Conservation (phyloP, 1,140 invertebrate genomes). For the Drosophila biarmipes region DNA sequence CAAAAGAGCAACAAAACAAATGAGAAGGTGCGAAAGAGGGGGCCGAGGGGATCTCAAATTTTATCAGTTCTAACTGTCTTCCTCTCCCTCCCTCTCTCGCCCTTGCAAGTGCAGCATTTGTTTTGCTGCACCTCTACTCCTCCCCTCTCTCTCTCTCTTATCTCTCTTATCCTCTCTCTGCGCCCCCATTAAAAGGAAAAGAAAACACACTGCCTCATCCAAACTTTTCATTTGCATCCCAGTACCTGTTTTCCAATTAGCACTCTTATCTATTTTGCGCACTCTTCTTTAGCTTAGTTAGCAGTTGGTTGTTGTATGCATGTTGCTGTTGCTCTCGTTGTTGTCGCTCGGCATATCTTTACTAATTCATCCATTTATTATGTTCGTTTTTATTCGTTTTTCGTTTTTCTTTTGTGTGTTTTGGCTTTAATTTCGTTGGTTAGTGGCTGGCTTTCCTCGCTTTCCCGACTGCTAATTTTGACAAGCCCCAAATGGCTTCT, state of each 20-base stretch:
- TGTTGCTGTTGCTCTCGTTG: slow-evolving; percentile 31
- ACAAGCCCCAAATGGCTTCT: slow-evolving; percentile 71
- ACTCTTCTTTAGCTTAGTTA: slow-evolving; percentile 66
- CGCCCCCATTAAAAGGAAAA: slow-evolving; percentile 47
- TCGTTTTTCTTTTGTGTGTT: slow-evolving; percentile 19
- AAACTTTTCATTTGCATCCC: slow-evolving; percentile 75
- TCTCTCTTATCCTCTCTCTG: slow-evolving; percentile 38
- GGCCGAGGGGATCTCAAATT: slow-evolving; percentile 7
- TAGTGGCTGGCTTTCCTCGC: slow-evolving; percentile 5
- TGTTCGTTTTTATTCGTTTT: slow-evolving; percentile 32
- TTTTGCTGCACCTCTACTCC: slow-evolving; percentile 42
- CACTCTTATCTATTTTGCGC: slow-evolving; percentile 46
- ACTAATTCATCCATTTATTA: slow-evolving; percentile 61
- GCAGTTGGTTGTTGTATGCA: slow-evolving; percentile 67
- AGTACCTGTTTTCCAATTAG: slow-evolving; percentile 62
- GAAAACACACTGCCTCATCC: slow-evolving; percentile 59
- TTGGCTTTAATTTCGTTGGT: slow-evolving; percentile 46
- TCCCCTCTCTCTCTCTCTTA: slow-evolving; percentile 43
- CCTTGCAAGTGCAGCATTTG: slow-evolving; percentile 19
- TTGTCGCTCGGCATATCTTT: slow-evolving; percentile 45
- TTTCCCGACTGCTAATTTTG: slow-evolving; percentile 66
- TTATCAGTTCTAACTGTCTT: slow-evolving; percentile 2
- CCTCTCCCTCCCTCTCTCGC: neutral
- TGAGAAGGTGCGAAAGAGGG: slow-evolving; percentile 21
- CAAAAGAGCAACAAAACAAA: slow-evolving; percentile 37